phyloP scores from a whole-genome alignment of 2,113 vertebrate genomes.

The Ochotona princeps region DNA sequence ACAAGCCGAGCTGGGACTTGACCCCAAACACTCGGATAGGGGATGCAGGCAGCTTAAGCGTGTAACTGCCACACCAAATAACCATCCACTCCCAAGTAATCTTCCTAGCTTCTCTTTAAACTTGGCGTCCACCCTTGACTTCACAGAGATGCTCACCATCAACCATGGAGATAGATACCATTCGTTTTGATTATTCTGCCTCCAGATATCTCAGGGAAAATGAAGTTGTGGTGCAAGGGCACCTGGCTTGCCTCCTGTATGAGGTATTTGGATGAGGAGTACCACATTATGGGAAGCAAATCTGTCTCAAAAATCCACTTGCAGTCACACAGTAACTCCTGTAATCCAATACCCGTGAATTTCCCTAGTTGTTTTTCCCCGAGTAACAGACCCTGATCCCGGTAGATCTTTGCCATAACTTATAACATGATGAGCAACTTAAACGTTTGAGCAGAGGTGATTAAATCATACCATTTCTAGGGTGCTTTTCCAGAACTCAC shows the following conservation, averaged over 20 bases:
- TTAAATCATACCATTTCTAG: constrained; percentile 10
- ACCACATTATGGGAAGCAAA: not conserved
- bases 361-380: not conserved
- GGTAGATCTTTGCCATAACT: not conserved
- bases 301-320: not conserved
- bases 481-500: not conserved
- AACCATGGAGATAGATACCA: not conserved
- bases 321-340: not conserved
- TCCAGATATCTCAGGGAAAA: not conserved
- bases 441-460: not conserved
- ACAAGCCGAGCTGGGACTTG: no score
- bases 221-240: not conserved
- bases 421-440: not conserved
- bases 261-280: not conserved
- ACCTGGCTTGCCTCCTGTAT: not conserved
- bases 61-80: no score
- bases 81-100: no score
- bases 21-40: no score
- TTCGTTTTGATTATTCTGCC: not conserved
- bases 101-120: no score
- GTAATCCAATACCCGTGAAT: not conserved
- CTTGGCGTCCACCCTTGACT: not conserved
- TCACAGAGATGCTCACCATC: not conserved
- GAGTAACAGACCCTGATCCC: not conserved
- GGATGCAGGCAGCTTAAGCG: no score